Evolutionary conservation across 30 jellyfish, hydroid and myxozoan species (phyloP).

Genomic region (Aurelia sp.): DNA sequence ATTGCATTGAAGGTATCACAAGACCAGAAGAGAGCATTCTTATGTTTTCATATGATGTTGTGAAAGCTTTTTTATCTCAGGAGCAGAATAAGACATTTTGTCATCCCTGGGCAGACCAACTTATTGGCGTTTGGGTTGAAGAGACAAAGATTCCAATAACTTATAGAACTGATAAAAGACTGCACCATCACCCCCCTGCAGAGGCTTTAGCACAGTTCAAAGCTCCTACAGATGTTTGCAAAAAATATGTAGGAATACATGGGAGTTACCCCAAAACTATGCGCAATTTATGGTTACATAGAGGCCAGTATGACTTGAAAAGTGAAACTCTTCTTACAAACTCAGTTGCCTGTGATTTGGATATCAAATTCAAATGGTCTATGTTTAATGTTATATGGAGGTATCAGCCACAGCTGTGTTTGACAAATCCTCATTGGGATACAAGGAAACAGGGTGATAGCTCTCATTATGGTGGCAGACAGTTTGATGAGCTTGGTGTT

Average conservation of each 20-base stretch:
- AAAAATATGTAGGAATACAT: conserved; percentile 73
- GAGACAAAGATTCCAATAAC: conserved; percentile 35
- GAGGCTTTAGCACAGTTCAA: conserved; percentile 41
- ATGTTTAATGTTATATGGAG: conserved; percentile 45
- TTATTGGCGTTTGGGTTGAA: conserved; percentile 65
- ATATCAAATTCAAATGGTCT: conserved; percentile 41
- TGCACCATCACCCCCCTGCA: conserved; percentile 91
- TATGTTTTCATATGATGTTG: conserved; percentile 51
- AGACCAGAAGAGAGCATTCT: conserved; percentile 83
- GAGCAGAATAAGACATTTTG: conserved; percentile 41
- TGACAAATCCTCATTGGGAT: conserved; percentile 74
- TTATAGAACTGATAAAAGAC: conserved; percentile 73
- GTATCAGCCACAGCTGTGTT: conserved; percentile 71
- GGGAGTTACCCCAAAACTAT: conserved; percentile 78
- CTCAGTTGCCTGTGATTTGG: conserved; percentile 12
- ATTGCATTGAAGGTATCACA: conserved; percentile 36
- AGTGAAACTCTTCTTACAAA: neutral
- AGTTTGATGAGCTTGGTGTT: too few species aligned
- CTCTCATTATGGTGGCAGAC: too few species aligned
- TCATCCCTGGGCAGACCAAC: conserved; percentile 85
- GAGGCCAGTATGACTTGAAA: conserved; percentile 8
- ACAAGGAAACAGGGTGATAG: conserved; percentile 39
- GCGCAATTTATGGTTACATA: conserved; percentile 69
- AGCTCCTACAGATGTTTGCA: conserved; percentile 48
- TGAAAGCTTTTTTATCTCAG: conserved; percentile 48